Conservation (phyloP, 92 coral and sea anemone species). For the Meandrina meandrites region DNA sequence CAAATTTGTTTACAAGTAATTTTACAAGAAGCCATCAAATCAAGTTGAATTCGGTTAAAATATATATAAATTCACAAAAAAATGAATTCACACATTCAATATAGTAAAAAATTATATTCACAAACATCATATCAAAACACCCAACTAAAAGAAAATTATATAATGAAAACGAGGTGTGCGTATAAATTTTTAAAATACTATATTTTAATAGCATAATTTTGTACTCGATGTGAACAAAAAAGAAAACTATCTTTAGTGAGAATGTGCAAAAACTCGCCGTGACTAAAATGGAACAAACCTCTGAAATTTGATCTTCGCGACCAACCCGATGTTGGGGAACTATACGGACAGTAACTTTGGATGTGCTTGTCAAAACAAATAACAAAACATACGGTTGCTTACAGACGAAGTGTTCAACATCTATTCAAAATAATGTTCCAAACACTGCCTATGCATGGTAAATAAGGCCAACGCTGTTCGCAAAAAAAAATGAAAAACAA, state of each 20-base stretch:
- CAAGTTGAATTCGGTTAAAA: not conserved
- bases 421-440: not conserved
- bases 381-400: conserved; percentile 4
- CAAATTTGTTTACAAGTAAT: conserved; percentile 9
- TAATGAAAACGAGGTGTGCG: not conserved
- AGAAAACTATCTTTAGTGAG: not conserved
- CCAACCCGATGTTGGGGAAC: not conserved
- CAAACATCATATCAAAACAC: conserved; percentile 11
- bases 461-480: not conserved
- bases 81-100: not conserved
- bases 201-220: not conserved
- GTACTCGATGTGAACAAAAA: not conserved
- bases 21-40: not conserved
- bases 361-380: conserved; percentile 20
- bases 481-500: not conserved
- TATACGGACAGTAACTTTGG: not conserved
- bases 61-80: not conserved
- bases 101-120: not conserved
- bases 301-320: not conserved
- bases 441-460: not conserved
- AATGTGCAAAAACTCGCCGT: not conserved
- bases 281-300: not conserved
- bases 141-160: not conserved
- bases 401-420: not conserved
- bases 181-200: not conserved